Evolutionary conservation across 2,888 invertebrate genomes (phyloP).

Genomic region (Phortica magna): DNA sequence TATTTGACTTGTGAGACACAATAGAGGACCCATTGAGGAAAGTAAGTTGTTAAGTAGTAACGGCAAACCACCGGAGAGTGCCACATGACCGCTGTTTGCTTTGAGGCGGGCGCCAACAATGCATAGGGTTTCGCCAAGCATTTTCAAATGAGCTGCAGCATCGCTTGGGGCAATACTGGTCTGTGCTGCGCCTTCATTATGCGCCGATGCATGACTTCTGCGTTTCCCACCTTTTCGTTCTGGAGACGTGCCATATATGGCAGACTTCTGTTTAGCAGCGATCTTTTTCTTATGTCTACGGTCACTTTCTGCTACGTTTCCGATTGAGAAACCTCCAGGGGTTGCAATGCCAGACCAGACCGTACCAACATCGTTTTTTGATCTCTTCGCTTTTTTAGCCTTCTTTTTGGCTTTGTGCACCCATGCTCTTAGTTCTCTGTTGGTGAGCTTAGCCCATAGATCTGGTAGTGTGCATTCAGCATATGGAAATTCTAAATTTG

Average conservation of each 20-base stretch:
- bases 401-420: conserved; percentile 86
- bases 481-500: conserved; percentile 83
- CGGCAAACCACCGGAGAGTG: conserved; percentile 95
- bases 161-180: conserved; percentile 90
- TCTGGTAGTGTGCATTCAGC: conserved; percentile 92
- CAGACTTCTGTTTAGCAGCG: conserved; percentile 61
- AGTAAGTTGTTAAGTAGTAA: conserved; percentile 94
- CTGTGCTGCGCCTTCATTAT: conserved; percentile 61
- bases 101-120: conserved; percentile 95
- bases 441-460: conserved; percentile 91
- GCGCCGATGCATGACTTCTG: conserved; percentile 41
- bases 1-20: conserved; percentile 90
- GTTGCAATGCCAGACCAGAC: neutral
- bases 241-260: conserved; percentile 5
- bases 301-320: neutral
- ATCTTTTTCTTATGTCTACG: conserved; percentile 67
- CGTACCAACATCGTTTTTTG: conserved; percentile 39
- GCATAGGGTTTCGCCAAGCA: conserved; percentile 94
- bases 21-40: conserved; percentile 92
- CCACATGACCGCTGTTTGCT: conserved; percentile 97
- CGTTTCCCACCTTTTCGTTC: conserved; percentile 59
- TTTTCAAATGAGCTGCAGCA: conserved; percentile 93
- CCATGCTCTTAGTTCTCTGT: conserved; percentile 85
- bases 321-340: neutral
- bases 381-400: conserved; percentile 62